Conservation (phyloP, 2,888 invertebrate genomes). For the Elysia crispata region DNA sequence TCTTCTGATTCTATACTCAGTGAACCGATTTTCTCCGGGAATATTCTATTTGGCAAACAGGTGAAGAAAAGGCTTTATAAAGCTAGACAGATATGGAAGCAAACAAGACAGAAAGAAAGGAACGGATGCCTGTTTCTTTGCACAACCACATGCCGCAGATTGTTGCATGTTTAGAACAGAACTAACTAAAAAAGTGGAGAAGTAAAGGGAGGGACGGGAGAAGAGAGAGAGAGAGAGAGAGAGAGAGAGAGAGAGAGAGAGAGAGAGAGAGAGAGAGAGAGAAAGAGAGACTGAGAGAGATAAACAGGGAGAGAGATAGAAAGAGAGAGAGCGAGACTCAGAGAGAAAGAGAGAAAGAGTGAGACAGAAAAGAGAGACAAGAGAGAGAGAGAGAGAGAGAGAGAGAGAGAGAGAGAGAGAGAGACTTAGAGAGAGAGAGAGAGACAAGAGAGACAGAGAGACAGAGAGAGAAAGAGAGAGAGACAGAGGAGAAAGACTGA, state of each 20-base stretch:
- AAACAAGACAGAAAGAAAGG: no score
- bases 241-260: slow-evolving; percentile 28
- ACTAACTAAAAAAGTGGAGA: background rate
- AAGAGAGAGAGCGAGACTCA: no score
- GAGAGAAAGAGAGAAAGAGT: background rate
- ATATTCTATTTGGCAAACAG: no score
- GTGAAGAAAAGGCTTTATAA: no score
- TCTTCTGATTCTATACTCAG: no score
- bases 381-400: background rate
- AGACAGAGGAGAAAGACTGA: background rate
- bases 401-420: background rate
- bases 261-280: slow-evolving; percentile 28
- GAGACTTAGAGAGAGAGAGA: no score
- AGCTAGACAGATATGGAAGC: no score
- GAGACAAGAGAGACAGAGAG: background rate
- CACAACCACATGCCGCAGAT: no score
- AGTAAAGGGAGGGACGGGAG: background rate
- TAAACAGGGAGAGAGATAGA: background rate
- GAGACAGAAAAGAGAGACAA: background rate
- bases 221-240: slow-evolving; percentile 32
- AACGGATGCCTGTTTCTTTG: no score
- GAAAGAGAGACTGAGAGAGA: slow-evolving; percentile 20
- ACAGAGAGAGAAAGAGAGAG: background rate
- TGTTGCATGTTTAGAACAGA: background rate
- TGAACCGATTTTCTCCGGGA: no score